phyloP scores from a whole-genome alignment of 1,140 invertebrate genomes.

The Tetranychus urticae region DNA sequence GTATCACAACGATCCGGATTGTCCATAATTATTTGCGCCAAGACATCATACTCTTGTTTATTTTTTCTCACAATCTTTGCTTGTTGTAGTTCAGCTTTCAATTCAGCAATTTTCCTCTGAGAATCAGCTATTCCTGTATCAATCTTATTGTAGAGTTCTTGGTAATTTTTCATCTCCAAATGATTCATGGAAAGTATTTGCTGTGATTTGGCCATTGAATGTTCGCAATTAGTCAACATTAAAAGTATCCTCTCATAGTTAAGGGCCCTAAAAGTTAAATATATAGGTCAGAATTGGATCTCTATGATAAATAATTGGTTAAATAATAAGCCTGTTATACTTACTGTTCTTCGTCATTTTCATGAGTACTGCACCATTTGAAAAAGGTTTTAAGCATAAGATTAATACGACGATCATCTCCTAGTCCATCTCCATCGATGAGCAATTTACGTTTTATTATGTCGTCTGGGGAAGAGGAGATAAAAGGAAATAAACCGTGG shows the following conservation, averaged over 20 bases:
- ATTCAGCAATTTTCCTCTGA: constrained; percentile 43
- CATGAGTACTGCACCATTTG: constrained; percentile 51
- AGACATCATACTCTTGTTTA: constrained; percentile 62
- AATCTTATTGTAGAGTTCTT: constrained; percentile 45
- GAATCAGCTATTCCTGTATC: constrained; percentile 40
- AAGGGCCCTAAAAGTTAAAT: constrained; percentile 10
- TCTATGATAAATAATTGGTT: not conserved
- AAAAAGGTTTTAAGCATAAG: constrained; percentile 61
- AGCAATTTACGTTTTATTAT: constrained; percentile 64
- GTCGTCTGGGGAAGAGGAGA: constrained; percentile 37
- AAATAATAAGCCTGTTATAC: not conserved
- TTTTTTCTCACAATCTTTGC: constrained; percentile 55
- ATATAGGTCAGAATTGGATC: not conserved
- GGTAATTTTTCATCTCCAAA: constrained; percentile 59
- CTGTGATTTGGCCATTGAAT: constrained; percentile 58
- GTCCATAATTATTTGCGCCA: constrained; percentile 65
- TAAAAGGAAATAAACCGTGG: too few species aligned
- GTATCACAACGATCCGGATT: constrained; percentile 70
- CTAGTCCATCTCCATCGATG: constrained; percentile 85
- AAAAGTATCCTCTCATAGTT: constrained; percentile 48
- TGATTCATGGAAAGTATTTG: constrained; percentile 53
- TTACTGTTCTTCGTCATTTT: constrained; percentile 37
- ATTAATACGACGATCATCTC: constrained; percentile 70
- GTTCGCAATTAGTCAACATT: constrained; percentile 62
- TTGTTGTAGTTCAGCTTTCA: constrained; percentile 44